Conservation (phyloP, 2,797 vertebrate species). For the Micromesistius poutassou region DNA sequence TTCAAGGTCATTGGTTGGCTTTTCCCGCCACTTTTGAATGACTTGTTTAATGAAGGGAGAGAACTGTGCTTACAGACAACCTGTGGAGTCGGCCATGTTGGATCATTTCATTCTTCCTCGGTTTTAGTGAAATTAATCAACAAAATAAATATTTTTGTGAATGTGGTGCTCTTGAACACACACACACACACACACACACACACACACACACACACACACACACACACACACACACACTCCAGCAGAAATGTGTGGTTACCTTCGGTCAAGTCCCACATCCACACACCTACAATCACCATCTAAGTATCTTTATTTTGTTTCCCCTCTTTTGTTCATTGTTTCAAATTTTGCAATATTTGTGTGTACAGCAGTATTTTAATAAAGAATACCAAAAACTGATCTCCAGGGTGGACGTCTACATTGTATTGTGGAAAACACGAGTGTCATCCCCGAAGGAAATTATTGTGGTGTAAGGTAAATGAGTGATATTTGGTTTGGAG, state of each 20-base stretch:
- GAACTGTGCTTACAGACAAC: constrained; percentile 60
- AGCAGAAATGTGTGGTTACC: constrained; percentile 64
- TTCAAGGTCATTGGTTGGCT: constrained; percentile 10
- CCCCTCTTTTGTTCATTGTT: constrained; percentile 86
- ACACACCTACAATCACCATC: constrained; percentile 69
- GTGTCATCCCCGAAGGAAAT: background rate
- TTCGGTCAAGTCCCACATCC: constrained; percentile 42
- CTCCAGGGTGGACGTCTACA: background rate
- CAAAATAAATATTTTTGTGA: constrained; percentile 60
- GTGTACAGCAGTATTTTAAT: constrained; percentile 99
- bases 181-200: constrained; percentile 18
- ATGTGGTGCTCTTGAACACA: constrained; percentile 73
- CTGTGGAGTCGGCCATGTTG: constrained; percentile 45
- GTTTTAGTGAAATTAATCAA: constrained; percentile 60
- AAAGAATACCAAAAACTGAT: constrained; percentile 89
- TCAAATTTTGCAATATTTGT: constrained; percentile 85
- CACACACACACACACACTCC: constrained; percentile 47
- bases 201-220: constrained; percentile 23
- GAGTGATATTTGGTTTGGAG: no score
- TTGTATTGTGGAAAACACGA: background rate
- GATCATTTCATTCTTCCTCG: constrained; percentile 62
- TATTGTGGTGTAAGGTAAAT: background rate
- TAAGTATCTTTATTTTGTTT: constrained; percentile 67
- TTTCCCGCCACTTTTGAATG: background rate
- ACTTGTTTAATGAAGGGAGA: background rate